These are phyloP conservation scores for Campoplex nolae DNA, from an alignment of 2,888 invertebrate genomes.

Conservation along the genomic window DNA sequence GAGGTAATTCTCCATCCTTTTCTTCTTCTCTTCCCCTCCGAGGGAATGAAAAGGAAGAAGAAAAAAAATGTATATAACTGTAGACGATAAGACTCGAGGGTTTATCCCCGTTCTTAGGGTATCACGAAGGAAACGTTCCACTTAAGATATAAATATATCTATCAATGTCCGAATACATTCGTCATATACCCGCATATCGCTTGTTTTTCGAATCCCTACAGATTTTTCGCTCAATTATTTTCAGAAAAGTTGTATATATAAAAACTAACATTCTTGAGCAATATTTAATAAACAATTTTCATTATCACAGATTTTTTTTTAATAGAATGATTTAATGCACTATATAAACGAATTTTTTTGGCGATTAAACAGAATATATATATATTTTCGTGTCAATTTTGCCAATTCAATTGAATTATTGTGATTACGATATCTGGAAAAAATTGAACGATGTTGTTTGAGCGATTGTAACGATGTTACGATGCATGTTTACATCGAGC, in stretches of 20 bases:
- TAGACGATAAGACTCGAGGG: conserved; percentile 43
- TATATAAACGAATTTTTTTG: no score
- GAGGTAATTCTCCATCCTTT: conserved; percentile 41
- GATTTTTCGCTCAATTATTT: no score
- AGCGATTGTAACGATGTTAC: conserved; percentile 12
- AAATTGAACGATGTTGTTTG: not conserved
- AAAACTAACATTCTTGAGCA: not conserved
- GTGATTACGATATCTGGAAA: not conserved
- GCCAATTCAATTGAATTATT: not conserved
- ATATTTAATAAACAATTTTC: no score
- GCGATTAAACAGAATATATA: no score
- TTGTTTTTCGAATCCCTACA: not conserved
- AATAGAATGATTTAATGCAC: no score
- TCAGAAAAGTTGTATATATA: no score
- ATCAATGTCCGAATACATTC: not conserved
- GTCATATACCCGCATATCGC: not conserved
- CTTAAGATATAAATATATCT: not conserved
- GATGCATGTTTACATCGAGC: conserved; percentile 19
- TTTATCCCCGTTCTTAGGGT: conserved; percentile 47
- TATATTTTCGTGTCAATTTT: no score
- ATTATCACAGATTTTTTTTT: no score
- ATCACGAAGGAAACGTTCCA: conserved; percentile 19
- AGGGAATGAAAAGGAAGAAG: not conserved
- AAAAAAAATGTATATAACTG: conserved; percentile 34
- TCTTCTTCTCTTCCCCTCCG: conserved; percentile 1